Evolutionary conservation across 2,797 vertebrate genomes (phyloP).

Genomic region (Oreonectes daqikongensis): DNA sequence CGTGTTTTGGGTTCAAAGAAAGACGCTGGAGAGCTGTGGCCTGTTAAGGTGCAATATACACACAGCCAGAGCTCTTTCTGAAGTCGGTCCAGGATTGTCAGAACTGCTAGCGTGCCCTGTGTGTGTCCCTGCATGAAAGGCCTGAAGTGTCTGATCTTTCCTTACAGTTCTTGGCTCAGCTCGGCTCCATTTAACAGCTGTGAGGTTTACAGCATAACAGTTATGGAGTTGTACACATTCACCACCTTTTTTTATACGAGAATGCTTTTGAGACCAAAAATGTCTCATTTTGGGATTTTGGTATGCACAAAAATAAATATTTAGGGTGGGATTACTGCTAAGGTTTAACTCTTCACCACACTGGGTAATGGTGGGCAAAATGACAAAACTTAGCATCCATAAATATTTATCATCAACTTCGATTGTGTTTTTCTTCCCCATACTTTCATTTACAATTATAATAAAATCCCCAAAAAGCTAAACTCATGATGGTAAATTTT

Average conservation of each 20-base stretch:
- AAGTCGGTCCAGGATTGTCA: slow-evolving; percentile 43
- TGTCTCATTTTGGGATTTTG: not conserved
- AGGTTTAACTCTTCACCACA: not conserved
- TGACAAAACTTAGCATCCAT: not conserved
- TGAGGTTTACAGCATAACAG: slow-evolving; percentile 16
- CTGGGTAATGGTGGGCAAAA: not conserved
- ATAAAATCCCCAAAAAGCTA: not conserved
- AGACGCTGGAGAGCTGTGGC: slow-evolving; percentile 16
- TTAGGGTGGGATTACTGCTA: not conserved
- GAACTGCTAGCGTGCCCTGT: slow-evolving; percentile 20
- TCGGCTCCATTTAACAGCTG: slow-evolving; percentile 20
- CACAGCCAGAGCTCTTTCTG: slow-evolving; percentile 16
- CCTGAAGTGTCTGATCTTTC: slow-evolving; percentile 45
- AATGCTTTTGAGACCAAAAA: slow-evolving; percentile 11
- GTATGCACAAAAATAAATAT: slow-evolving; percentile 15
- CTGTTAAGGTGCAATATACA: slow-evolving; percentile 11
- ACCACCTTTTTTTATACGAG: not conserved
- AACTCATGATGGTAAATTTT: not conserved
- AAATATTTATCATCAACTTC: not conserved
- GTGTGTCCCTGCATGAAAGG: slow-evolving; percentile 45
- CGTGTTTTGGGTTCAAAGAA: slow-evolving; percentile 7
- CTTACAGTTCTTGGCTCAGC: slow-evolving; percentile 25
- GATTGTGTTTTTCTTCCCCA: not conserved
- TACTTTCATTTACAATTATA: not conserved
- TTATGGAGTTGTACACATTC: slow-evolving; percentile 11